Evolutionary conservation across 2,113 vertebrate genomes (phyloP).

Genomic region (Pao palembangensis): DNA sequence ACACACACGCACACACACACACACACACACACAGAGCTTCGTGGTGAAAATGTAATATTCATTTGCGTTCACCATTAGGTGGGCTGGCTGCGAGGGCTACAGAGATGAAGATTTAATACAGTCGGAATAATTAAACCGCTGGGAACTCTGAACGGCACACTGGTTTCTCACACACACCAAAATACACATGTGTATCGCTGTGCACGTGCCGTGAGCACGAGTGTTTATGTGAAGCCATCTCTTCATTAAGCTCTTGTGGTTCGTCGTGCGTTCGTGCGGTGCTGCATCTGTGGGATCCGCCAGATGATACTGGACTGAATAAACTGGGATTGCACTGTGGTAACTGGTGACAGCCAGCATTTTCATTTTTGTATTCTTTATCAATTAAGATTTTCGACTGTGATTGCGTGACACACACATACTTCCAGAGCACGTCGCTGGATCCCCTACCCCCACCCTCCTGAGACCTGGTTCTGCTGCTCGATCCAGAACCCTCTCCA

Average conservation of each 20-base stretch:
- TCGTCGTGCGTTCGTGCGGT: constrained; percentile 15
- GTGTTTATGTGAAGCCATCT: constrained; percentile 24
- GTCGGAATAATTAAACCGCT: constrained; percentile 76
- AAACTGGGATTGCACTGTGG: constrained; percentile 16
- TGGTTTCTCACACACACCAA: constrained; percentile 24
- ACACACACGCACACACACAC: neutral
- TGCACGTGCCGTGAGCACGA: constrained; percentile 8
- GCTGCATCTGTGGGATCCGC: constrained; percentile 22
- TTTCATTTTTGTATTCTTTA: no score
- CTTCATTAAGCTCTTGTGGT: constrained; percentile 32
- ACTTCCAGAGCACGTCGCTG: no score
- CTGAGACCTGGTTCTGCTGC: no score
- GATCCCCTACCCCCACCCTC: no score
- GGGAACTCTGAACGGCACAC: constrained; percentile 53
- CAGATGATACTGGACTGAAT: constrained; percentile 10
- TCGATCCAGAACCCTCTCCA: no score
- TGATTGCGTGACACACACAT: no score
- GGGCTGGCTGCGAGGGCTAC: constrained; percentile 49
- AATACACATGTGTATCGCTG: constrained; percentile 13
- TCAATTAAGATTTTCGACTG: constrained; percentile 14
- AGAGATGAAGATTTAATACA: constrained; percentile 77
- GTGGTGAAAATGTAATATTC: constrained; percentile 59
- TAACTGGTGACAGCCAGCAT: constrained; percentile 26
- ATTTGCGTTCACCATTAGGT: constrained; percentile 66
- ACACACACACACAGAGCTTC: constrained; percentile 8